A percentile compares a stretch with the other conserved stretches of the same genome.
These are phyloP conservation scores for Cecropterus lyciades DNA, from an alignment of 1,140 invertebrate species.

Conservation along the genomic window DNA sequence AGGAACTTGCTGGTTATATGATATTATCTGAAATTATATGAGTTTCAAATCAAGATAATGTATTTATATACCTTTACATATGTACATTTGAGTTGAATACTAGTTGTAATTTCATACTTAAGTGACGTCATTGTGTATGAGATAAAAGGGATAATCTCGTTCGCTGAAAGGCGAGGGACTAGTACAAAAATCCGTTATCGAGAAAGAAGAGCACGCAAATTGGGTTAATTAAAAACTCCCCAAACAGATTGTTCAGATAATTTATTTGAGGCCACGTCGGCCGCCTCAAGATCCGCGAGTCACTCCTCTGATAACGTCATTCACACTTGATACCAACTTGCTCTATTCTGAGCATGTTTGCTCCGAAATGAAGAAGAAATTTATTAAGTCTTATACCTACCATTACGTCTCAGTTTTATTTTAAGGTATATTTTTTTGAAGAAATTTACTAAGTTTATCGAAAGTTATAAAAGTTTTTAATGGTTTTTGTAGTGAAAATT, in stretches of 20 bases:
- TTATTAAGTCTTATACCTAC: conserved; percentile 3
- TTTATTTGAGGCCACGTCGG: conserved; percentile 54
- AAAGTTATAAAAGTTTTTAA: too few relatives aligned
- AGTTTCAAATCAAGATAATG: neutral
- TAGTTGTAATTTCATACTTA: conserved; percentile 1
- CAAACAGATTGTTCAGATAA: conserved; percentile 66
- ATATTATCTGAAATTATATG: too few relatives aligned
- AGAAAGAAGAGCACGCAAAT: conserved; percentile 49
- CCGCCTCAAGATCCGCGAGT: conserved; percentile 49
- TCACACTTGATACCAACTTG: conserved; percentile 59
- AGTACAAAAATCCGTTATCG: conserved; percentile 42
- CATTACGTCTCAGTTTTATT: neutral
- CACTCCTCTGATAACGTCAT: conserved; percentile 68
- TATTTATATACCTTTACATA: too few relatives aligned
- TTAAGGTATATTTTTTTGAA: neutral
- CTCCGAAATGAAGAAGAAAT: conserved; percentile 43
- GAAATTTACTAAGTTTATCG: neutral
- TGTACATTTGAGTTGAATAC: neutral
- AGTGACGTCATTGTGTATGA: conserved; percentile 18
- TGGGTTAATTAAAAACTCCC: conserved; percentile 67
- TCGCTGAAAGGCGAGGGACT: conserved; percentile 16
- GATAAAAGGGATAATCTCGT: conserved; percentile 33
- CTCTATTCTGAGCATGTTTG: conserved; percentile 48
- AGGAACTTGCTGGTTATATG: too few relatives aligned
- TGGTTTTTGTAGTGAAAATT: neutral